These are phyloP conservation scores for Drosophila quasianomalipes DNA, from an alignment of 2,888 invertebrate species.

Conservation along the genomic window DNA sequence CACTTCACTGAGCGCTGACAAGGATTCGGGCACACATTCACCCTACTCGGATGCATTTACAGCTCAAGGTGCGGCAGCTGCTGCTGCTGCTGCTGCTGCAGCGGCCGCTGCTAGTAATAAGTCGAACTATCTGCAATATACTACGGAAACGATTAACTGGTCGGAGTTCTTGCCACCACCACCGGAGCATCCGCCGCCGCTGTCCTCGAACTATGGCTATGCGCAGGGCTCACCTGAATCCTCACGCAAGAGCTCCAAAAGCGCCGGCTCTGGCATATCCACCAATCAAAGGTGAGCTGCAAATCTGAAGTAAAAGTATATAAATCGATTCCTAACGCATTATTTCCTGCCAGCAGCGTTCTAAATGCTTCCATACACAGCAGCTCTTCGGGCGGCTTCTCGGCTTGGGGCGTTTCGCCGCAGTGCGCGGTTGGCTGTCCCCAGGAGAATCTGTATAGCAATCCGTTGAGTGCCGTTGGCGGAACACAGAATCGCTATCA, in stretches of 20 bases:
- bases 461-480: constrained; percentile 82
- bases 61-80: constrained; percentile 69
- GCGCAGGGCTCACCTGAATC: constrained; percentile 85
- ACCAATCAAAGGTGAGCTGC: constrained; percentile 84
- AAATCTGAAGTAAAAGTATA: neutral
- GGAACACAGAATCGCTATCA: constrained; percentile 84
- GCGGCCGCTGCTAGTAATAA: constrained; percentile 62
- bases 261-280: constrained; percentile 85
- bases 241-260: constrained; percentile 85
- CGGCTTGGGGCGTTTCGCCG: constrained; percentile 85
- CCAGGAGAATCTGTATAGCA: constrained; percentile 84
- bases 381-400: constrained; percentile 86
- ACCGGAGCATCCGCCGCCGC: constrained; percentile 88
- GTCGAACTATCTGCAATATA: constrained; percentile 84
- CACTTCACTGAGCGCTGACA: constrained; percentile 84
- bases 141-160: constrained; percentile 87
- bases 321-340: neutral
- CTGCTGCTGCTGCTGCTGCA: constrained; percentile 48
- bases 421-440: constrained; percentile 79
- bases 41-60: constrained; percentile 84
- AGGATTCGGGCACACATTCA: constrained; percentile 85
- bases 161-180: constrained; percentile 88
- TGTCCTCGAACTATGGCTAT: constrained; percentile 84
- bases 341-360: constrained; percentile 76
- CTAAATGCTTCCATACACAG: constrained; percentile 85